Base-by-base conservation (phyloP, 2,113 vertebrate species). In the Lagopus leucura region DNA sequence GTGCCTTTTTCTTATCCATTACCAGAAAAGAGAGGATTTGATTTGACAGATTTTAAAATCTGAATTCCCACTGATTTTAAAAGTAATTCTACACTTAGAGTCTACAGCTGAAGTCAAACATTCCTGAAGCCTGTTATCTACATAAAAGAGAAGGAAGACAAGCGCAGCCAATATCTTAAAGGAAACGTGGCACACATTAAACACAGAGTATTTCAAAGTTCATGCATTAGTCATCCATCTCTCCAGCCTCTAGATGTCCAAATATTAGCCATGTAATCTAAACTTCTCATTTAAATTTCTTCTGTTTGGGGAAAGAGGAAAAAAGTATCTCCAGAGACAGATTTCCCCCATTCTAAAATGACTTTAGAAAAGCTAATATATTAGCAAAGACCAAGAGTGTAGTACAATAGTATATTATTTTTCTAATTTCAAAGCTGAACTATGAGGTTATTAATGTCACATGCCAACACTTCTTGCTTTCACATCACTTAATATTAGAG, bases 21-120 rank as follows among this genome's bases (percentile, higher is more conserved):
- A 66, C 42, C 10, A 63, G 13, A 55, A 32, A 58, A 79, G 4
- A 65, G 18, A 71, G 42, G 5, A 63, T 82, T 84, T 89, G 36
- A 38, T 88, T 34, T 74, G 28, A 45, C 32, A 74, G 67, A 83
- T 79, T 73, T 36, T 42, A 55, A 19, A 64, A 45, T 60, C 27
- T 73, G 65, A 64, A 14, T 55, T 90, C 73, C 43, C 42, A 60
- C 47, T 65, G 80, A 81, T 34, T 78, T 94, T 81, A 81, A 86
- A 83, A 80, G 24, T 22, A 81, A 86, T 86, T 88, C 45, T 82
- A 38, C n/a, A 45, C 15, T 5, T 13, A 36, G 34, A 85, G 15
- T 60, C 70, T 89, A 24, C 42, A 90, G 17, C 27, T 60, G 27
- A 86, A 90, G 28, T 65, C 25, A 30, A 40, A 43, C 1, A 1